Evolutionary conservation across 1,140 invertebrate genomes (phyloP).

Genomic region (Lepidurus arcticus): DNA sequence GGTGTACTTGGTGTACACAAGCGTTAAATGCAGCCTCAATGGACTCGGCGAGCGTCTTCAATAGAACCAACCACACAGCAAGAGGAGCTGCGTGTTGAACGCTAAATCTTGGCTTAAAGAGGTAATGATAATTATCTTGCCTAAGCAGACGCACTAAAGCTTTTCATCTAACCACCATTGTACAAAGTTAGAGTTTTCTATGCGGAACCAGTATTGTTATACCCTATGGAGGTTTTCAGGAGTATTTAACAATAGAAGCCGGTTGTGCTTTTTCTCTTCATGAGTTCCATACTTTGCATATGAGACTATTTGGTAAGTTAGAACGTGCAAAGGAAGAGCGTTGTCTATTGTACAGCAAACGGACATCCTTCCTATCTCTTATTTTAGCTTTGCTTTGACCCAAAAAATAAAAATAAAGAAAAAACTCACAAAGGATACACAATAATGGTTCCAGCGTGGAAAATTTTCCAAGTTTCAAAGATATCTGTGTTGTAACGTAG

Average conservation of each 20-base stretch:
- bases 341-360: neutral
- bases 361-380: neutral
- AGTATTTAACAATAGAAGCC: neutral
- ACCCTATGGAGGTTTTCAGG: neutral
- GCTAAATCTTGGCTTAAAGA: slow-evolving; percentile 11
- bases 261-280: neutral
- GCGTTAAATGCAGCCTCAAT: slow-evolving; percentile 5
- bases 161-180: neutral
- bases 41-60: slow-evolving; percentile 1
- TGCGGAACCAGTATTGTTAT: neutral
- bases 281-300: neutral
- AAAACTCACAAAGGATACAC: neutral
- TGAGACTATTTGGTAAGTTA: neutral
- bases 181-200: neutral
- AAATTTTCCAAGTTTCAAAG: neutral
- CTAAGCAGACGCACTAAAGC: neutral
- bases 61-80: neutral
- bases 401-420: slow-evolving; percentile 1
- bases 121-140: neutral
- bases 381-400: neutral
- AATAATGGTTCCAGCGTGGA: neutral
- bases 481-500: neutral
- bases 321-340: neutral
- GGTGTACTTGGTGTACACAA: neutral
- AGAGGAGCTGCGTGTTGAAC: slow-evolving; percentile 18